Base-by-base conservation (phyloP, 2,113 vertebrate species). In the Petromus typicus region DNA sequence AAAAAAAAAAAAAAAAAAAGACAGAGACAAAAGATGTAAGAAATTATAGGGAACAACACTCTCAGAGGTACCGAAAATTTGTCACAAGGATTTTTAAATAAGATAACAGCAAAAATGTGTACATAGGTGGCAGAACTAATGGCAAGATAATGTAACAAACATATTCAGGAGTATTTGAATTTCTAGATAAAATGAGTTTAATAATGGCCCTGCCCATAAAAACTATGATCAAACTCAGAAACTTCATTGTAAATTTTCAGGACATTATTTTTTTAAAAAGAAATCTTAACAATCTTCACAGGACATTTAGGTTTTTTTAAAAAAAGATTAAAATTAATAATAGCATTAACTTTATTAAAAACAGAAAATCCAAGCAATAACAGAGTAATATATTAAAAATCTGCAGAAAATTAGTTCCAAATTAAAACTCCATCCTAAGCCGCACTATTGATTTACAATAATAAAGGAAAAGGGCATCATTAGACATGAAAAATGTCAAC, bases 121-220 rank as follows among this genome's bases (percentile, higher is more conserved):
- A 11, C 16, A 3, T 16, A 25, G 43, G 32, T 34, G 27, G 34
- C 61, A 57, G 57, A 59, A 27, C 23, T 30, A 64, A 64, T 71
- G 48, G 88, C 48, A n/a, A 89, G 64, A 96, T 85, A n/a, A 94
- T 18, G 20, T 40, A 85, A 82, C 4, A 76, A 80, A 85, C 4
- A 57, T 54, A 32, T 89, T 84, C 37, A 86, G 25, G 45, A 76
- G 17, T 61, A 81, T 37, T 76, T 82, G 40, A 34, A 8, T 76
- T 56, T 86, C 64, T 27, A 80, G 37, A 66, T n/a, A 80, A 8
- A 69, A 45, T 54, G 34, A 17, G 1, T 4, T 20, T 32, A 78
- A 32, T 73, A 59, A 86, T 63, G 40, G 17, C 20, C 22, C 45
- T 40, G 13, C 6, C 81, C 25, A 86, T 86, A 34, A 82, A 75